A percentile compares a stretch with the other conserved stretches of the same genome.
phyloP scores from a whole-genome alignment of 2,888 invertebrate genomes.

The Thera obeliscata region DNA sequence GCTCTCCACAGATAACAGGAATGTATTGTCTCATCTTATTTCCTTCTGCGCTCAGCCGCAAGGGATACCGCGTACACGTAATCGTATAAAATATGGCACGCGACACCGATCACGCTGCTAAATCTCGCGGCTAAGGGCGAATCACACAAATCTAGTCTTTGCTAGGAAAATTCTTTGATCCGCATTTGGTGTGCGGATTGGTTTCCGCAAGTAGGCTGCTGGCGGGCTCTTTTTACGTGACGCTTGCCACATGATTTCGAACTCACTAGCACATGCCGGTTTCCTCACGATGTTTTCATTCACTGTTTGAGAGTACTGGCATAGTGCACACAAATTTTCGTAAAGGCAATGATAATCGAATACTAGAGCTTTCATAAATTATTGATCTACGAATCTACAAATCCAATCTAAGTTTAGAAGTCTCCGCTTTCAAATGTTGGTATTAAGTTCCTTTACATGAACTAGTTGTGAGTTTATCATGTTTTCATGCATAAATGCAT shows the following conservation, averaged over 20 bases:
- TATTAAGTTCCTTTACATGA: constrained; percentile 12
- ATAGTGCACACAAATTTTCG: background rate
- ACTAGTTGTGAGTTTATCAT: constrained; percentile 18
- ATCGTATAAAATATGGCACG: background rate
- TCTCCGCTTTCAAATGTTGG: constrained; percentile 5
- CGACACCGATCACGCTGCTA: constrained; percentile 11
- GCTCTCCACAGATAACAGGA: constrained; percentile 5
- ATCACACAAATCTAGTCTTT: background rate
- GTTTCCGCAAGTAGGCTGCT: too few relatives aligned
- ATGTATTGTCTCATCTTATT: constrained; percentile 16
- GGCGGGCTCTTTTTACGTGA: too few relatives aligned
- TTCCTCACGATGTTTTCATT: too few relatives aligned
- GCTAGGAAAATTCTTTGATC: background rate
- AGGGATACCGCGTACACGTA: too few relatives aligned
- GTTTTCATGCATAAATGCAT: constrained; percentile 25
- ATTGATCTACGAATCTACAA: constrained; percentile 13
- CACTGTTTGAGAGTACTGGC: too few relatives aligned
- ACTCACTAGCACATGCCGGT: too few relatives aligned
- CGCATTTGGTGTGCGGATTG: too few relatives aligned
- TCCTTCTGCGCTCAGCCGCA: background rate
- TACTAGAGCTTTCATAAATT: constrained; percentile 3
- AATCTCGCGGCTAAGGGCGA: constrained; percentile 1
- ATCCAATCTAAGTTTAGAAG: constrained; percentile 19
- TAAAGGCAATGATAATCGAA: background rate
- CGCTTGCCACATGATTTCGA: too few relatives aligned